Base-by-base conservation (phyloP, 2,113 vertebrate species). In the Elephantulus edwardii region DNA sequence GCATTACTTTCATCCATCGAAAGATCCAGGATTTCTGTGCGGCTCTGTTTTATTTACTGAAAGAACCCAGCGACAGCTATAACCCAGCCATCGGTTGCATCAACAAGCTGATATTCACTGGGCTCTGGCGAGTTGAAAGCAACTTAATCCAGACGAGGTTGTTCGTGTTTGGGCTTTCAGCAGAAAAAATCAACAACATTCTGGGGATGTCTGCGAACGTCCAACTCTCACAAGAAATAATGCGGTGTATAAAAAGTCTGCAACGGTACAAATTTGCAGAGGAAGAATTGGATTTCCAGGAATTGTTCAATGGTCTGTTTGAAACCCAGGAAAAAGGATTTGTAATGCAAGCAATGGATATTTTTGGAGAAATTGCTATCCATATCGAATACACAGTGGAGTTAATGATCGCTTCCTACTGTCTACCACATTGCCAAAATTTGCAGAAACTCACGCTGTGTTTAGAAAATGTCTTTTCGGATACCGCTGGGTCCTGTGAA, bases 11-110 rank as follows among this genome's bases (percentile, higher is more conserved):
- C 58, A 14, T 75, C 13, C 90, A 96, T 42, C 6, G 30, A 6
- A 42, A 48, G 7, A 5, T 97, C 20, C 96, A 97, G 50, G 88
- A 89, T 10, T 95, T 96, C 16, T 97, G 94, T 2, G 92, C 92
- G 0, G 93, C 94, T 10, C 2, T 94, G 40, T 92, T 88, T n/a
- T 95, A 95, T 26, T 3, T 83, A 30, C 40, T 95, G 33, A 14
- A 5, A 30, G 2, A 10, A 19, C 66, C 89, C 2, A 26, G 3
- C 22, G 83, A 52, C 7, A 5, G 1, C 3, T 24, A n/a, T 1
- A 22, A 44, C 14, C 9, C 44, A 0, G 42, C 30, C 42, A 66
- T 86, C 17, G 46, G 77, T 22, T 74, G 46, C 3, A 9, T 89
- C 17, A 8, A 48, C 22, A 52, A 83, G 28, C 22, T 86, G 1